Evolutionary conservation across 1,140 invertebrate species (phyloP).

Genomic region (Calosoma granatense): DNA sequence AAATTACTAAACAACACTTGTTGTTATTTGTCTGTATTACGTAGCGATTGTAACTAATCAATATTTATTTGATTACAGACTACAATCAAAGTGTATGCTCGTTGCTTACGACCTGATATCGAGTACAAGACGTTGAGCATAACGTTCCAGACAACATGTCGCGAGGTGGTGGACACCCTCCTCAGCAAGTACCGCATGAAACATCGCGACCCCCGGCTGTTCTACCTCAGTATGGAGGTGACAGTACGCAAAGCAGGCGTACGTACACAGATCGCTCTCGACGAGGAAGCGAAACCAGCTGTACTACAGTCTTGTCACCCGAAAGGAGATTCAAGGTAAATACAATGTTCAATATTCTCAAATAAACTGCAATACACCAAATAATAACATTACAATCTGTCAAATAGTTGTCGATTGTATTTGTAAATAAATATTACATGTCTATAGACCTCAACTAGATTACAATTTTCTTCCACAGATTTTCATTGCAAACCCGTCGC

Average conservation of each 20-base stretch:
- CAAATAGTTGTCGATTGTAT: too few species aligned
- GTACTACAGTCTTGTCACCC: constrained; percentile 85
- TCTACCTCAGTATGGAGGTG: constrained; percentile 89
- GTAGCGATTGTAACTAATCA: background rate
- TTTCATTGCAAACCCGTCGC: constrained; percentile 72
- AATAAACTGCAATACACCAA: too few species aligned
- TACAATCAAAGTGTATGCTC: constrained; percentile 83
- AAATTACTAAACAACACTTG: too few species aligned
- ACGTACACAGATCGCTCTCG: constrained; percentile 69
- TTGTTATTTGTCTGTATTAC: background rate
- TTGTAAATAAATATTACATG: too few species aligned
- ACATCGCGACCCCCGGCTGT: constrained; percentile 83
- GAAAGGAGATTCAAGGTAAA: constrained; percentile 77
- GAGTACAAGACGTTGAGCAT: constrained; percentile 88
- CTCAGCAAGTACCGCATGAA: constrained; percentile 84
- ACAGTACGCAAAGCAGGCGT: constrained; percentile 70
- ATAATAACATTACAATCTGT: too few species aligned
- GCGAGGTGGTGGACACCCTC: constrained; percentile 74
- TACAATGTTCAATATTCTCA: constrained; percentile 17
- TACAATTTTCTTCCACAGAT: constrained; percentile 45
- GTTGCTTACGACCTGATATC: constrained; percentile 78
- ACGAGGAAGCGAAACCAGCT: constrained; percentile 79
- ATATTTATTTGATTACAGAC: too few species aligned
- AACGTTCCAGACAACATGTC: constrained; percentile 72
- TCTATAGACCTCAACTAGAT: background rate